Evolutionary conservation across 2,797 vertebrate genomes (phyloP).

Genomic region (Gorsachius magnificus): DNA sequence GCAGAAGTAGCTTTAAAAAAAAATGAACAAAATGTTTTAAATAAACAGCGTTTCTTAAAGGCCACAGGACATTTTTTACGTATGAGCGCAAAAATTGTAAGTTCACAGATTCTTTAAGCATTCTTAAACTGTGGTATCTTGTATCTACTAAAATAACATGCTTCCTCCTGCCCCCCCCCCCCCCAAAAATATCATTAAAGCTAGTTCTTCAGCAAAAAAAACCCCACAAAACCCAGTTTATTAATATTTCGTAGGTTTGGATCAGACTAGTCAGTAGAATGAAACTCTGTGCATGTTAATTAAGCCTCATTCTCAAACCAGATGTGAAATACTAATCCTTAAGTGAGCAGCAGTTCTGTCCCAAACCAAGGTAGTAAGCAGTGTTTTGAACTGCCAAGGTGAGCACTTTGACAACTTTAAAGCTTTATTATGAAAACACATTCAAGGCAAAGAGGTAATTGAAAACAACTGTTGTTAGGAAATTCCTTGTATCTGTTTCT

Average conservation of each 20-base stretch:
- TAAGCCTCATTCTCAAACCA: neutral
- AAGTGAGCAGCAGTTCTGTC: neutral
- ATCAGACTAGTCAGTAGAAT: neutral
- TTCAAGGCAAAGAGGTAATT: neutral
- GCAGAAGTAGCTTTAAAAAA: neutral
- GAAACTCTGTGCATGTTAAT: neutral
- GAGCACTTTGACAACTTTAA: neutral
- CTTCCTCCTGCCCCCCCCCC: fast-evolving
- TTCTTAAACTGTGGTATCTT: neutral
- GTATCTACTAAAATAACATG: neutral
- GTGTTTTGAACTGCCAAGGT: neutral
- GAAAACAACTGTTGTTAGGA: neutral
- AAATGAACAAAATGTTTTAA: neutral
- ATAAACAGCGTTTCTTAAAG: constrained; percentile 6
- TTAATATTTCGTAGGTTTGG: neutral
- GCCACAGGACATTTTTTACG: neutral
- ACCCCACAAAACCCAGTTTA: no score
- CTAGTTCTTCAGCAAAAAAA: neutral
- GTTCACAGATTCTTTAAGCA: neutral
- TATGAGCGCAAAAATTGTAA: neutral
- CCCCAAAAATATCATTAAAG: neutral
- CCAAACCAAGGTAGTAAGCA: neutral
- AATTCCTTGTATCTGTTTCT: neutral
- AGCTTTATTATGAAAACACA: neutral
- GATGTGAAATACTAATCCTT: neutral